phyloP scores from a whole-genome alignment of 92 coral and sea anemone species.

The Galaxea fascicularis region DNA sequence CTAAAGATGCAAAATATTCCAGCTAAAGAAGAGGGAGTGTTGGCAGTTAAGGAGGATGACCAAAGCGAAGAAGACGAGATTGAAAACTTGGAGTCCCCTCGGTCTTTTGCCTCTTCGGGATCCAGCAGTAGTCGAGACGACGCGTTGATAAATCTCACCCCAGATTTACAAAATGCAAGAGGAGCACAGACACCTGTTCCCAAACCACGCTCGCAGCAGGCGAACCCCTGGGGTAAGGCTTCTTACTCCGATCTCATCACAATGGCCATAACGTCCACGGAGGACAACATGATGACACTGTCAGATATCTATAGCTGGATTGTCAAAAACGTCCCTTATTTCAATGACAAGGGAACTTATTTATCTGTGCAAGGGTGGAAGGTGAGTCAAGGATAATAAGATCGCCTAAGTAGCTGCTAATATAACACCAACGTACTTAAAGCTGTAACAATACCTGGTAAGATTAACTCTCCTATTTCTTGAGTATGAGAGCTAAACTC shows the following conservation, averaged over 20 bases:
- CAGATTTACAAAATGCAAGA: conserved; percentile 16
- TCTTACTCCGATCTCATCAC: conserved; percentile 86
- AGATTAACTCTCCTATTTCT: not conserved
- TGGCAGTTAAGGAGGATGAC: not conserved
- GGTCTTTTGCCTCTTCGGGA: conserved; percentile 42
- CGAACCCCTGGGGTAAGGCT: conserved; percentile 83
- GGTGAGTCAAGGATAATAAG: conserved; percentile 45
- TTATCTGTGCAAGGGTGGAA: conserved; percentile 88
- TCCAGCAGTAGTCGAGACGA: conserved; percentile 46
- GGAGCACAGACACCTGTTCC: conserved; percentile 37
- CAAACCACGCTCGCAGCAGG: conserved; percentile 31
- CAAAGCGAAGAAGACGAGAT: conserved; percentile 43
- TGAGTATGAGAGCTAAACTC: not conserved
- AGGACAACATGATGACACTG: conserved; percentile 64
- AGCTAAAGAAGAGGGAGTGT: not conserved
- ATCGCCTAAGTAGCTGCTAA: no score
- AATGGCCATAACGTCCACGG: conserved; percentile 71
- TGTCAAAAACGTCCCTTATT: conserved; percentile 75
- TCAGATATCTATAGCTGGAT: conserved; percentile 87
- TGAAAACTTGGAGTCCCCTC: conserved; percentile 48
- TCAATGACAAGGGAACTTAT: conserved; percentile 74
- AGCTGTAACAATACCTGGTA: not conserved
- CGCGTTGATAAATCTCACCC: conserved; percentile 9
- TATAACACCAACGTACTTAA: no score
- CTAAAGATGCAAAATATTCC: not conserved